Evolutionary conservation across 2,888 invertebrate species (phyloP).

Genomic region (Chaitophorus viminalis): DNA sequence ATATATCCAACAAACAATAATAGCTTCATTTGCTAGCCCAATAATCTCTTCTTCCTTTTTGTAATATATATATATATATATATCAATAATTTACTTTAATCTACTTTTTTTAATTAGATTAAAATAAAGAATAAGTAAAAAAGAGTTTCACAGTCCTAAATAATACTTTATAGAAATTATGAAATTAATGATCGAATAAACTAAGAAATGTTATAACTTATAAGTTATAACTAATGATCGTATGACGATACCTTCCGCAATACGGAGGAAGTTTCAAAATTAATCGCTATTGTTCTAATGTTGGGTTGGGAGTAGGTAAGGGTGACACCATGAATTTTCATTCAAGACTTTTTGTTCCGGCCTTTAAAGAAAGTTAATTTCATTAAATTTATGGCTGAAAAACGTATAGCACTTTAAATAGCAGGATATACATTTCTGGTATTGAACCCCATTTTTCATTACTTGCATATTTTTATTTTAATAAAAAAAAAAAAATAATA

Average conservation of each 20-base stretch:
- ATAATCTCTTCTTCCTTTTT: neutral
- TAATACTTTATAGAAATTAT: constrained; percentile 19
- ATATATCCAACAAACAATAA: neutral
- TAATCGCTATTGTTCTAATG: constrained; percentile 39
- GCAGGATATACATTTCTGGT: neutral
- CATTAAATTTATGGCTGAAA: constrained; percentile 1
- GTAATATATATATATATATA: neutral
- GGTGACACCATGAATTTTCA: neutral
- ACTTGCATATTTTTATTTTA: constrained; percentile 7
- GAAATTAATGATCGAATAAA: constrained; percentile 43
- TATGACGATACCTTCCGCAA: constrained; percentile 23
- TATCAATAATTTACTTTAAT: neutral
- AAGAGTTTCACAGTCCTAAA: neutral
- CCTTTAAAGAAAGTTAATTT: constrained; percentile 43
- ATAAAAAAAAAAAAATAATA: neutral
- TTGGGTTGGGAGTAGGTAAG: neutral
- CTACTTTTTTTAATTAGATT: neutral
- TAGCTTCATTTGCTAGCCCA: neutral
- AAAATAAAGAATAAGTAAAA: neutral
- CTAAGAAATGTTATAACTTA: neutral
- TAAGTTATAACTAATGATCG: constrained; percentile 43
- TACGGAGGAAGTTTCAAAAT: constrained; percentile 41
- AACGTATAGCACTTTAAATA: constrained; percentile 26
- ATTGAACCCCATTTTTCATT: constrained; percentile 17
- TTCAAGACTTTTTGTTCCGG: constrained; percentile 16